Percentiles rank a stretch among this genome's conserved stretches.
Conservation (phyloP, 2,797 vertebrate genomes). For the Tragopan temminckii region DNA sequence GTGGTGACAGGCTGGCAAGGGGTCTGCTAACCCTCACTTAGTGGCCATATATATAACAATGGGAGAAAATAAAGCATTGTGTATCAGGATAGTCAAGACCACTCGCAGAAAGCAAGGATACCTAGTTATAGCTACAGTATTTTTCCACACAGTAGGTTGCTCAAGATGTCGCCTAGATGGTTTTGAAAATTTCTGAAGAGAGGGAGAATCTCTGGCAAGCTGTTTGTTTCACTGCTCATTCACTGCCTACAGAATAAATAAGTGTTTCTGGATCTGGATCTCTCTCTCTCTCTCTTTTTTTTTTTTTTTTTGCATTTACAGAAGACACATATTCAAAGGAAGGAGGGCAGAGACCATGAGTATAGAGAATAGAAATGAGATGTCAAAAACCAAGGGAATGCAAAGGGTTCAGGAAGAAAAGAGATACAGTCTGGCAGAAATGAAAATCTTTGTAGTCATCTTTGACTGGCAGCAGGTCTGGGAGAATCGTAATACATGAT, state of each 20-base stretch:
- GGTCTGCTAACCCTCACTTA: too few species aligned
- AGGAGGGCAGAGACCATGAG: not conserved
- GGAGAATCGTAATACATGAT: not conserved
- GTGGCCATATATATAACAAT: too few species aligned
- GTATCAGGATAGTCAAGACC: too few species aligned
- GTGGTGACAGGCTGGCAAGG: too few species aligned
- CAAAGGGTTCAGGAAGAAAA: not conserved
- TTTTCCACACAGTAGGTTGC: too few species aligned
- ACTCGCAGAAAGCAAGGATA: too few species aligned
- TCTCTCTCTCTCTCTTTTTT: too few species aligned
- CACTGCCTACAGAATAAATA: not conserved
- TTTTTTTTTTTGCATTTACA: not conserved
- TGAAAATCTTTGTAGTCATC: not conserved
- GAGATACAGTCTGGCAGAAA: not conserved
- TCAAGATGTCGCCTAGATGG: too few species aligned
- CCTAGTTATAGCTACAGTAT: too few species aligned
- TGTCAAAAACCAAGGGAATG: not conserved
- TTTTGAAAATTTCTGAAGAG: not conserved
- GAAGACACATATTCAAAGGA: not conserved
- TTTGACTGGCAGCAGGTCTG: not conserved
- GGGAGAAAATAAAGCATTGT: too few species aligned
- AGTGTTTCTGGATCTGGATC: not conserved
- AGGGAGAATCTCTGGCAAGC: not conserved
- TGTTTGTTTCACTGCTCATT: not conserved
- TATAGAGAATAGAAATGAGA: not conserved